Percentiles rank a stretch among this genome's conserved stretches.
Conservation (phyloP, 1,140 invertebrate species). For the Trachymyrmex septentrionalis region DNA sequence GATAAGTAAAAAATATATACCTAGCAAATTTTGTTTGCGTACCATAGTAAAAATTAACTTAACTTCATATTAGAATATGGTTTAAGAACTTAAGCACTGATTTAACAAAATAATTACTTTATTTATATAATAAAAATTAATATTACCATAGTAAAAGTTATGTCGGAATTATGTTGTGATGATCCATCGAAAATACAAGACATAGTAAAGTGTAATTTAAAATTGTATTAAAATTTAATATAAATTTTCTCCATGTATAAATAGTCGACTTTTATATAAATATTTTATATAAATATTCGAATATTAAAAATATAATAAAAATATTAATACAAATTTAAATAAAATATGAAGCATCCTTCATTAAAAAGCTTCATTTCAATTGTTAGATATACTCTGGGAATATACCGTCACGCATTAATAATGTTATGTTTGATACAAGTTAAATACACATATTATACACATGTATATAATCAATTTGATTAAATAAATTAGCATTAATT, state of each 20-base stretch:
- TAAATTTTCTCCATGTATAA: neutral
- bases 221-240: too few relatives aligned
- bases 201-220: too few relatives aligned
- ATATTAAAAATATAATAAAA: neutral
- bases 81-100: too few relatives aligned
- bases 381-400: neutral
- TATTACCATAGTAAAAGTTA: too few relatives aligned
- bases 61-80: too few relatives aligned
- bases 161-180: too few relatives aligned
- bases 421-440: neutral
- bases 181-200: too few relatives aligned
- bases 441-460: neutral
- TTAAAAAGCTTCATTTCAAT: neutral
- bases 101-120: too few relatives aligned
- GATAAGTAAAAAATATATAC: too few relatives aligned
- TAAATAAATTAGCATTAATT: neutral
- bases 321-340: neutral
- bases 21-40: too few relatives aligned
- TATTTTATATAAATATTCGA: conserved; percentile 11
- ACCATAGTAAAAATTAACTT: too few relatives aligned
- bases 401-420: neutral
- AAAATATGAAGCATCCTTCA: neutral
- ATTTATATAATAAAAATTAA: too few relatives aligned
- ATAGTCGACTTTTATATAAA: neutral
- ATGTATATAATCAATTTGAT: neutral